A percentile compares a stretch with the other conserved stretches of the same genome.
Conservation (phyloP, 2,888 invertebrate species). For the Drosophila leonis region DNA sequence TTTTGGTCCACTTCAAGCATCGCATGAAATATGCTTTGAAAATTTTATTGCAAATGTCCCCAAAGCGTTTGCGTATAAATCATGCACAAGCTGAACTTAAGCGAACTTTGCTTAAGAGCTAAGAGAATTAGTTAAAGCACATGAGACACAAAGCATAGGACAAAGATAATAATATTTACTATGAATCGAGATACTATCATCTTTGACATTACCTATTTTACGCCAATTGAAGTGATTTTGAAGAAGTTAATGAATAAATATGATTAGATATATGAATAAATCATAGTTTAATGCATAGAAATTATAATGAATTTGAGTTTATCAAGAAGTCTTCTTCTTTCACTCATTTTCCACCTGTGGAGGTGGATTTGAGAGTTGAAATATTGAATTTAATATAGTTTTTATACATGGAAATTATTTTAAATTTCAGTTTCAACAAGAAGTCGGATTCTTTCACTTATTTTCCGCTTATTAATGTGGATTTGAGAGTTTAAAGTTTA, state of each 20-base stretch:
- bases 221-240: neutral
- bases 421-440: too few species aligned
- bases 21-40: conserved; percentile 66
- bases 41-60: conserved; percentile 54
- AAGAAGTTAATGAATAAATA: neutral
- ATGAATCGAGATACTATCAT: neutral
- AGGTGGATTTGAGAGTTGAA: neutral
- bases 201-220: neutral
- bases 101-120: conserved; percentile 2
- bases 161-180: neutral
- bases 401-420: too few species aligned
- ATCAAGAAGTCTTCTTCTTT: neutral
- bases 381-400: neutral
- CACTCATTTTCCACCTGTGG: neutral
- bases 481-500: too few species aligned
- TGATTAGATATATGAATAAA: too few species aligned
- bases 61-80: conserved; percentile 51
- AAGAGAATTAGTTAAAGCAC: neutral
- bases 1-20: conserved; percentile 39
- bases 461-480: too few species aligned
- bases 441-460: too few species aligned
- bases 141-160: neutral
- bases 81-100: conserved; percentile 30
- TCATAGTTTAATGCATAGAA: neutral
- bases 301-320: neutral